phyloP scores from a whole-genome alignment of 2,888 invertebrate species.

The Ypsolopha scabrella region DNA sequence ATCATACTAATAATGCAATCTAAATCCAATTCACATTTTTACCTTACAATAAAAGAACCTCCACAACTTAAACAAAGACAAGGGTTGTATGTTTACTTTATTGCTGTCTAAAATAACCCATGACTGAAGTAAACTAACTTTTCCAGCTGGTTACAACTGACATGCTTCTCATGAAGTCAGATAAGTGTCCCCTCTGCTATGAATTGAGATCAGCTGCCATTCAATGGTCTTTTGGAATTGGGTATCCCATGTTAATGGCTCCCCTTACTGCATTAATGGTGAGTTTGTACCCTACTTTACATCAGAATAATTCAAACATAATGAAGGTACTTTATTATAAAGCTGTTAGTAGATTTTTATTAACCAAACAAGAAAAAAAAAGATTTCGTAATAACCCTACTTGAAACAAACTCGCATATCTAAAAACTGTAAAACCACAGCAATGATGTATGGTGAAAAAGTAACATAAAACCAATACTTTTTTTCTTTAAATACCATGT shows the following conservation, averaged over 20 bases:
- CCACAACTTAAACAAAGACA: too few relatives aligned
- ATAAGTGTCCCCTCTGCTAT: constrained; percentile 74
- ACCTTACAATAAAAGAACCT: too few relatives aligned
- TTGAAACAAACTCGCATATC: too few relatives aligned
- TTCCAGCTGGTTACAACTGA: constrained; percentile 67
- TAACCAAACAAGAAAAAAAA: neutral
- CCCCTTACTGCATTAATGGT: constrained; percentile 74
- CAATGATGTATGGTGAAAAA: too few relatives aligned
- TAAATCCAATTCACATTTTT: too few relatives aligned
- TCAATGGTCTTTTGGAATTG: constrained; percentile 63
- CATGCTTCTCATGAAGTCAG: constrained; percentile 65
- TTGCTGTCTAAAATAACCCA: too few relatives aligned
- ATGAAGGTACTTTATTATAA: neutral
- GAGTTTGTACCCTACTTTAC: constrained; percentile 16
- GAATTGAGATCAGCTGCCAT: constrained; percentile 70
- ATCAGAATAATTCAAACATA: neutral
- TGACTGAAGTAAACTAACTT: constrained; percentile 3
- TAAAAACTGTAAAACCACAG: too few relatives aligned
- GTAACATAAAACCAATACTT: too few relatives aligned
- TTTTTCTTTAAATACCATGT: too few relatives aligned
- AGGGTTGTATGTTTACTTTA: too few relatives aligned
- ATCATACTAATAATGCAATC: too few relatives aligned
- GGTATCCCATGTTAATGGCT: constrained; percentile 73
- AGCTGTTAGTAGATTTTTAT: neutral
- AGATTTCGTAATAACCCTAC: too few relatives aligned